Conservation (phyloP, 1,140 invertebrate species). For the Zaprionus davidi region DNA sequence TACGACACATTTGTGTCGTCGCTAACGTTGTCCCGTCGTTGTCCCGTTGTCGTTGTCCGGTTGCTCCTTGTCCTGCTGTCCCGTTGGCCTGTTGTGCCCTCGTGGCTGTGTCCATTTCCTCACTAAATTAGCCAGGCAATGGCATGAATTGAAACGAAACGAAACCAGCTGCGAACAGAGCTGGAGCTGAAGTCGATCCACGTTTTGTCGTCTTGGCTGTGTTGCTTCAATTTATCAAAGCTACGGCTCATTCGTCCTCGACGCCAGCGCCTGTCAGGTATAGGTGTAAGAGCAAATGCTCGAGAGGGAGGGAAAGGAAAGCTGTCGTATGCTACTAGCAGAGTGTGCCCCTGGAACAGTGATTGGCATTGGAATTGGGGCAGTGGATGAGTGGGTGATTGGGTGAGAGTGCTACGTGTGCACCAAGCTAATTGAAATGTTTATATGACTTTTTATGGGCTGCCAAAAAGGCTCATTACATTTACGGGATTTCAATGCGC, state of each 20-base stretch:
- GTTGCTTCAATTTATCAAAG: constrained; percentile 80
- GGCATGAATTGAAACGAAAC: constrained; percentile 76
- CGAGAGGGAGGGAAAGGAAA: no score
- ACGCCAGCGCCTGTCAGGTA: constrained; percentile 66
- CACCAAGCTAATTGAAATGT: constrained; percentile 77
- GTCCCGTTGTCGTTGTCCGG: constrained; percentile 1
- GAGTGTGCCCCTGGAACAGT: background rate
- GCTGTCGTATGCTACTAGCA: background rate
- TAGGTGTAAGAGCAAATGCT: constrained; percentile 40
- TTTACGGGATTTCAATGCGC: constrained; percentile 70
- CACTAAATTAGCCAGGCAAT: constrained; percentile 81
- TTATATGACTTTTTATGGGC: constrained; percentile 82
- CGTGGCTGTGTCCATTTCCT: constrained; percentile 66
- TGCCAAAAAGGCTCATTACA: constrained; percentile 78
- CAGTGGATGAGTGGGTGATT: background rate
- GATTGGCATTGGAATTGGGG: constrained; percentile 2
- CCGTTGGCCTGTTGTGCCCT: constrained; percentile 9
- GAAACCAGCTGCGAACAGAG: constrained; percentile 18
- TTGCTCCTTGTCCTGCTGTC: constrained; percentile 21
- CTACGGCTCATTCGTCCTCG: constrained; percentile 72
- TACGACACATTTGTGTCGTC: constrained; percentile 78
- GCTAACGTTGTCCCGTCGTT: constrained; percentile 9
- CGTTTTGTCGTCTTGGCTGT: constrained; percentile 48
- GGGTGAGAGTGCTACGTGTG: constrained; percentile 53
- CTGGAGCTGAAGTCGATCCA: constrained; percentile 9